Percentiles rank a stretch among this genome's conserved stretches.
These are phyloP conservation scores for Trissolcus brochymenae DNA, from an alignment of 2,888 invertebrate species.

Conservation along the genomic window DNA sequence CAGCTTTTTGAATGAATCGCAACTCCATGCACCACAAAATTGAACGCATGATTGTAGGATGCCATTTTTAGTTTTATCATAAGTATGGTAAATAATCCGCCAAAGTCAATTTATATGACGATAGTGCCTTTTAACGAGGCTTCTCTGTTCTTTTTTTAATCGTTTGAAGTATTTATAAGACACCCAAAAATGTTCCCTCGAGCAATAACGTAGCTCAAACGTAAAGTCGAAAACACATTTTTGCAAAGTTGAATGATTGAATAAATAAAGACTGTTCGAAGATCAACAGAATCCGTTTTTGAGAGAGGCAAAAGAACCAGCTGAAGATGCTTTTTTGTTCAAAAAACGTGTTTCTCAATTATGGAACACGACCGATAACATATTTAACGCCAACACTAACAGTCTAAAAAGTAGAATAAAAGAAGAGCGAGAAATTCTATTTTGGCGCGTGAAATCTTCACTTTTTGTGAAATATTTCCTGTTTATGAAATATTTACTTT, in stretches of 20 bases:
- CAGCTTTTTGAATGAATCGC: not conserved
- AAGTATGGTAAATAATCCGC: constrained; percentile 15
- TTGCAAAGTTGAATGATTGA: not conserved
- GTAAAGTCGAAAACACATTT: constrained; percentile 26
- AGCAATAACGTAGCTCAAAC: constrained; percentile 7
- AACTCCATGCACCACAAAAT: too few relatives aligned
- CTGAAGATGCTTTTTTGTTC: too few relatives aligned
- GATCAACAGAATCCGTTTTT: constrained; percentile 13
- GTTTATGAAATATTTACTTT: constrained; percentile 6
- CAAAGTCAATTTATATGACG: constrained; percentile 21
- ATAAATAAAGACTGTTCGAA: constrained; percentile 6
- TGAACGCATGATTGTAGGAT: too few relatives aligned
- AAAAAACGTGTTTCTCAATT: constrained; percentile 36
- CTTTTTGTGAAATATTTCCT: not conserved
- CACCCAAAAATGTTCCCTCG: constrained; percentile 5
- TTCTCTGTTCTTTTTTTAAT: constrained; percentile 7
- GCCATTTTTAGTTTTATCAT: constrained; percentile 3
- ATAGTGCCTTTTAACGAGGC: constrained; percentile 11
- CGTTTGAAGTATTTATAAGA: not conserved
- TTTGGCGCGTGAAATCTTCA: constrained; percentile 1
- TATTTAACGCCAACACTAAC: constrained; percentile 15
- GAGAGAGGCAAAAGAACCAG: not conserved
- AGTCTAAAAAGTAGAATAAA: constrained; percentile 1
- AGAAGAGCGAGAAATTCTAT: constrained; percentile 6
- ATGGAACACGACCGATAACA: constrained; percentile 10